Base-by-base conservation (phyloP, 2,113 vertebrate species). In the Nymphicus hollandicus region DNA sequence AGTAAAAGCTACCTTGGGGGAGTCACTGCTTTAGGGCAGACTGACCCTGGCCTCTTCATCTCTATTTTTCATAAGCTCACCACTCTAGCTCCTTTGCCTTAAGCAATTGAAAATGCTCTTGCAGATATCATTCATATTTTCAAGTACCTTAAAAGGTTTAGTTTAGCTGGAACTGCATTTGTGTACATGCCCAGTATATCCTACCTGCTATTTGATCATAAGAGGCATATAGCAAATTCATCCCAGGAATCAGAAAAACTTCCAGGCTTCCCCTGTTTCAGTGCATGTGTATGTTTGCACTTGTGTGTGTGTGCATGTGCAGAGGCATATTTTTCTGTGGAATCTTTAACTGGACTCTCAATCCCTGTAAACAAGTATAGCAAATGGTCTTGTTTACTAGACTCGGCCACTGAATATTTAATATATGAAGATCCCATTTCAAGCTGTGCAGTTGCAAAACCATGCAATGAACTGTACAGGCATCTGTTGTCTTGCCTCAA, bases 241-340 rank as follows among this genome's bases (percentile, higher is more conserved):
- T 44, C 11, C 37, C 20, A 76, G 74, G 17, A 56, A 85, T 65
- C 56, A 82, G 70, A 82, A 85, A 73, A 91, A 11, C 17, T 89
- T 47, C 11, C 22, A 69, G 58, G 44, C 13, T 56, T 91, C 18
- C 17, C 65, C 37, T 17, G 17, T 49, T 31, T 10, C 10, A 60
- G 37, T 49, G 20, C 13, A 5, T 41, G 18, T 63, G 24, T 68
- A 12, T 9, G 17, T 20, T 17, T n/a, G 17, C 17, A 47, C 13
- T 44, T 68, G 8, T 0, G 0, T 31, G 15, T 18, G 4, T 2
- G 5, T 28, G 10, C 15, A 14, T 1, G 0, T 41, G 49, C 35
- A 50, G 9, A 39, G 12, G 15, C 17, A 44, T 10, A 22, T 47
- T 76, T 39, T n/a, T 79, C 66, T 61, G 10, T 69, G 44, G 53